Conservation (phyloP, 2,888 invertebrate genomes). For the Ennomos quercinarius region DNA sequence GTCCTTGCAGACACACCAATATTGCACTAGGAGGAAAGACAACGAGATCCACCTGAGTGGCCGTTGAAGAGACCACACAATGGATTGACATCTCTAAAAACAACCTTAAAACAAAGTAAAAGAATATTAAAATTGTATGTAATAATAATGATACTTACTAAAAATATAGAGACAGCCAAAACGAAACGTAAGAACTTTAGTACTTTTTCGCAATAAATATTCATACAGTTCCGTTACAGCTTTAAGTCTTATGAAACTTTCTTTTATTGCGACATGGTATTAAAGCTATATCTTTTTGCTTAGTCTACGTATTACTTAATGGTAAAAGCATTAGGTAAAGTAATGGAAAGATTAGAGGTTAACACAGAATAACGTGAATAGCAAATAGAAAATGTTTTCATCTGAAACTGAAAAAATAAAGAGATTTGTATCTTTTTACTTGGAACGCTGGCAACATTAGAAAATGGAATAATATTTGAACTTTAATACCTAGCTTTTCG, state of each 20-base stretch:
- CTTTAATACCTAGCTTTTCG: conserved; percentile 1
- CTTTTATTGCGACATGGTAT: conserved; percentile 7
- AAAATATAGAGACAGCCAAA: no score
- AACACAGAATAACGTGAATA: conserved; percentile 20
- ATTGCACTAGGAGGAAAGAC: no score
- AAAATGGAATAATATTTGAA: conserved; percentile 36
- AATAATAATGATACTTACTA: no score
- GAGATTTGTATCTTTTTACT: conserved; percentile 3
- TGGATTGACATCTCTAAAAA: no score
- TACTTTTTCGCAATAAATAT: conserved; percentile 5
- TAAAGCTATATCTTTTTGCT: neutral
- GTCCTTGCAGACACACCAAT: no score
- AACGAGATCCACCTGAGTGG: no score
- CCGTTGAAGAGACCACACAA: no score
- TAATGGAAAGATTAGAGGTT: conserved; percentile 27
- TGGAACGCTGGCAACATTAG: conserved; percentile 23
- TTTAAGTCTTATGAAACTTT: neutral
- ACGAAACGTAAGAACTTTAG: neutral
- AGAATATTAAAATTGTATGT: no score
- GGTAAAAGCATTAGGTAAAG: conserved; percentile 27
- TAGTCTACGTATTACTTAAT: conserved; percentile 13
- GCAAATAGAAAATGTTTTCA: conserved; percentile 21
- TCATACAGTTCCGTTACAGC: neutral
- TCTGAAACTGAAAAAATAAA: conserved; percentile 9
- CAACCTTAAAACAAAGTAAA: no score